Conservation (phyloP, 2,113 vertebrate species). For the Gymnarchus niloticus region DNA sequence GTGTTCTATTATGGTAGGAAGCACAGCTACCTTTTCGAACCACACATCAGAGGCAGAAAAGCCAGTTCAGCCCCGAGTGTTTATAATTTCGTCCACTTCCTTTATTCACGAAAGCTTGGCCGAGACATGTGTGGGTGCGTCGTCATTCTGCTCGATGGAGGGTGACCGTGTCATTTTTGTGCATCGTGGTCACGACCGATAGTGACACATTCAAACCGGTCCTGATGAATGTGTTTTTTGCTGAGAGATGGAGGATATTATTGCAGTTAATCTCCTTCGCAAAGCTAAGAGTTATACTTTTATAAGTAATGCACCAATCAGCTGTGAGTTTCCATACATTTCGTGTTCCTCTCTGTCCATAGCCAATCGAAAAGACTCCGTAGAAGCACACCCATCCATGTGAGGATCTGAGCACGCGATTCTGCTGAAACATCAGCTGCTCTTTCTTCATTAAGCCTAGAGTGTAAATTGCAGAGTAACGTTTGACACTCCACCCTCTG, state of each 20-base stretch:
- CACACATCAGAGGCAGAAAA: not conserved
- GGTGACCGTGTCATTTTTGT: conserved; percentile 18
- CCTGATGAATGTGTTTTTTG: conserved; percentile 27
- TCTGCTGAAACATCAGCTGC: conserved; percentile 32
- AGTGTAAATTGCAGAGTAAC: conserved; percentile 24
- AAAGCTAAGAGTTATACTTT: not conserved
- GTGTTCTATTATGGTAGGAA: not conserved
- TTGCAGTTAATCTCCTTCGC: not conserved
- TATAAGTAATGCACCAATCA: not conserved
- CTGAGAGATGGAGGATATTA: conserved; percentile 30
- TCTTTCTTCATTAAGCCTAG: conserved; percentile 36
- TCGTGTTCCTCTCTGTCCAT: conserved; percentile 19
- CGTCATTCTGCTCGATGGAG: not conserved
- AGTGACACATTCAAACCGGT: conserved; percentile 19
- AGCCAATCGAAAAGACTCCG: not conserved
- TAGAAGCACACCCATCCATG: no score
- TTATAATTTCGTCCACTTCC: not conserved
- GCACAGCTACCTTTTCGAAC: not conserved
- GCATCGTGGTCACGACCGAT: not conserved
- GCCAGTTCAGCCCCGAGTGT: not conserved
- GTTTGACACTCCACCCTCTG: not conserved
- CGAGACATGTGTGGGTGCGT: not conserved
- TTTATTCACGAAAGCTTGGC: not conserved
- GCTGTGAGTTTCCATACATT: not conserved
- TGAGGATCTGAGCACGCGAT: not conserved